Evolutionary conservation across 1,140 invertebrate species (phyloP), one percentile per base, ranked within the genome.

Genomic region (Campoletis sonorensis): DNA sequence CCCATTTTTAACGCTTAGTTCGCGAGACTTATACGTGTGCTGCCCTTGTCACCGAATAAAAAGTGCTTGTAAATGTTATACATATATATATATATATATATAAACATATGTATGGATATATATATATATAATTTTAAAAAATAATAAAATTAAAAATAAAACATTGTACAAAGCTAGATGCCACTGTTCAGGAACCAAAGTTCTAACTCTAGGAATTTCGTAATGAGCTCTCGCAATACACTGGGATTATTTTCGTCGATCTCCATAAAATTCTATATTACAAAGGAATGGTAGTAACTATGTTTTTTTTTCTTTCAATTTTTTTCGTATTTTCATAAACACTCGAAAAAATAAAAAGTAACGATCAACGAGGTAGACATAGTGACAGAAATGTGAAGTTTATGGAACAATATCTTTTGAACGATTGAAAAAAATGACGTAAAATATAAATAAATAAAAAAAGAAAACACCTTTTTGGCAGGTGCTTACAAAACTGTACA

Each of bases 121-220:
- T 75, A 21, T 75, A 54, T 54, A 15, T 54, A 15, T 54, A 4
- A 54, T 54, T 4, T 54, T 54, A 7, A 18, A 18, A 75, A 15
- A 75, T 2, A 27, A 51, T 40, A 30, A 58, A 33, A 75, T 0
- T 26, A 26, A 15, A 67, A 40, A 67, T 67, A 79, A 79, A 40
- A 79, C 3, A 51, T 40, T 79, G 40, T 79, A 79, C 58, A 79
- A 37, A 79, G 58, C 76, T 79, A 79, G 72, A 75, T 75, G 72
- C 72, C 72, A 75, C 72, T 75, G 72, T 54, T 75, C 5, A 75
- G 72, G 72, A 75, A 75, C 72, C 72, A 75, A 75, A 75, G 72
- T 75, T 75, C 71, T 73, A 73, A 54, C 49, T 21, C 26, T 75
- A 75, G 72, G 72, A 75, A 75, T 75, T 58, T 67, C 23, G 13